Evolutionary conservation across 2,888 invertebrate species (phyloP), one percentile per base, ranked within the genome.

Genomic region (Beris chalybata): DNA sequence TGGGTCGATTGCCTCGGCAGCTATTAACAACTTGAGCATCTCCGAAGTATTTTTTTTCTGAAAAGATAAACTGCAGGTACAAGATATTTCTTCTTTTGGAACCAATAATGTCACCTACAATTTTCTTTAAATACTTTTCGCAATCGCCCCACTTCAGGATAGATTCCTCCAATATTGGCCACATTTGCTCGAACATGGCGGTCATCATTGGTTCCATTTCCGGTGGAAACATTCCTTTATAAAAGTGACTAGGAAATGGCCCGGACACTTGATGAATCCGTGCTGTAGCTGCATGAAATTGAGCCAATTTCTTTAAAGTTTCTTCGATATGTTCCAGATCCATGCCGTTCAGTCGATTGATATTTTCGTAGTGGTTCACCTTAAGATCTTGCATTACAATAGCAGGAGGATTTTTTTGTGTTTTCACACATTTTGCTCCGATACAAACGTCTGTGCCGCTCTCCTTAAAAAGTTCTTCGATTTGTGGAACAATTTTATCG

Each of bases 101-200:
- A 22, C 22, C 22, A 22, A 22, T 22, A 22, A 22, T 22, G 22
- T 3, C 2, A 38, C 64, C 47, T 45, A 77, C 78, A 70, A 76
- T 31, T 67, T 72, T 74, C 4, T 73, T 72, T 1, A 71, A 69
- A 56, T 74, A 76, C 4, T 59, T 66, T 4, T 73, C 70, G 47
- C 72, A 70, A 1, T 67, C 72, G 0, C 72, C 64, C 64, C 64
- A 64, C 6, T 13, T 2, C 5, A 11, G 45, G 1, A 64, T 45
- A 15, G 47, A 32, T 22, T 55, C 47, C 1, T 22, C n/a, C 22
- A 64, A 13, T 12, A 47, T 22, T 13, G 38, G 45, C 64, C 47
- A 47, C 30, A 48, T 48, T n/a, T 43, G 6, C 3, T 9, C 59
- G 5, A 30, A 7, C 45, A 58, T 44, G 4, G 4, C 30, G 31